Percentiles rank a stretch among this genome's conserved stretches.
Evolutionary conservation across 1,140 invertebrate genomes (phyloP).

Genomic region (Neodiprion pinetum): DNA sequence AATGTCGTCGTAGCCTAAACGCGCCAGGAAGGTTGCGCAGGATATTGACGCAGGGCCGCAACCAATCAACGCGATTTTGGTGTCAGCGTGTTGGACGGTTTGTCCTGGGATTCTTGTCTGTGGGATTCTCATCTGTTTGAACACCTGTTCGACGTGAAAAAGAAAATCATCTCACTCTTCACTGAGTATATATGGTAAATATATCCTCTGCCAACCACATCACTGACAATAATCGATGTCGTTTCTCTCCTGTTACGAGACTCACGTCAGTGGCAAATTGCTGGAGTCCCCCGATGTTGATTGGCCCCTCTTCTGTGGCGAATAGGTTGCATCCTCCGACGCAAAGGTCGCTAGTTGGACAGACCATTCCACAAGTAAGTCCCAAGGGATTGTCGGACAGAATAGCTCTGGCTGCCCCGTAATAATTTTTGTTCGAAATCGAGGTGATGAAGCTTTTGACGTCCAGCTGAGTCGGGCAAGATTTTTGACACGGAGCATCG

Average conservation of each 20-base stretch:
- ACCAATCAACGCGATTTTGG: constrained; percentile 90
- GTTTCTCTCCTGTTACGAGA: constrained; percentile 3
- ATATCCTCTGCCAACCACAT: too few species aligned
- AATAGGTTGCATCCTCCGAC: constrained; percentile 97
- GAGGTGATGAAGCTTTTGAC: constrained; percentile 97
- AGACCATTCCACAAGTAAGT: constrained; percentile 98
- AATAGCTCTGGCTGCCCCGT: constrained; percentile 96
- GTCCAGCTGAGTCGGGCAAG: constrained; percentile 96
- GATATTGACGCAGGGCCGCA: constrained; percentile 97
- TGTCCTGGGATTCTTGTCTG: constrained; percentile 81
- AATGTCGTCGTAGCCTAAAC: constrained; percentile 90
- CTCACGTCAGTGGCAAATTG: constrained; percentile 95
- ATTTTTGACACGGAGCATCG: constrained; percentile 98
- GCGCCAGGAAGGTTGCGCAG: constrained; percentile 93
- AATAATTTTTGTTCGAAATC: constrained; percentile 98
- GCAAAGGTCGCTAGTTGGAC: constrained; percentile 97
- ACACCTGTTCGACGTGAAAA: constrained; percentile 67
- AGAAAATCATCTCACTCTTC: not conserved
- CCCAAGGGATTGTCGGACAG: constrained; percentile 97
- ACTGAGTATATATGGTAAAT: constrained; percentile 1
- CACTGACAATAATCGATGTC: not conserved
- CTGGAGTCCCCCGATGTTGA: constrained; percentile 98
- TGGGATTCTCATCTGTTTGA: constrained; percentile 91
- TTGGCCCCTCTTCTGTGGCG: constrained; percentile 94
- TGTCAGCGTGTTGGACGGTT: constrained; percentile 66